These are phyloP conservation scores for Oostethus manadensis DNA, from an alignment of 2,113 vertebrate genomes.

Conservation along the genomic window DNA sequence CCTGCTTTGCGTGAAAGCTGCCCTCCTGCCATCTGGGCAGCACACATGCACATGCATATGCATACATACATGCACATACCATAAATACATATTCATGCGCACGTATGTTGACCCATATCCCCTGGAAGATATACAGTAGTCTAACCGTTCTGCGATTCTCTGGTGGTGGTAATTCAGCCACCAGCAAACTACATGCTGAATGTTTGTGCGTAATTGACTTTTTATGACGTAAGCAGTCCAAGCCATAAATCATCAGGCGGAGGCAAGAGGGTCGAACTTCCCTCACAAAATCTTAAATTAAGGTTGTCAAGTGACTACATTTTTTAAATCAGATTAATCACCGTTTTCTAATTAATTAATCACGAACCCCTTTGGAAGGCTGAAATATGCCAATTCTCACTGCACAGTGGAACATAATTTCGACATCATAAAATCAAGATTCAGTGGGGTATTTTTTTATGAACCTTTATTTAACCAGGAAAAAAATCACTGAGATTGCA, in stretches of 20 bases:
- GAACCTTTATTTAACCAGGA: too few species aligned
- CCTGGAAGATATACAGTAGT: constrained; percentile 32
- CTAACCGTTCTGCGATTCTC: neutral
- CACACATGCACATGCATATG: constrained; percentile 58
- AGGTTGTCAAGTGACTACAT: neutral
- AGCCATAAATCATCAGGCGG: neutral
- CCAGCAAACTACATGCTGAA: neutral
- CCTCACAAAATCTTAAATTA: constrained; percentile 35
- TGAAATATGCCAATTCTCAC: too few species aligned
- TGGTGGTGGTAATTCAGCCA: neutral
- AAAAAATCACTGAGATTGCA: too few species aligned
- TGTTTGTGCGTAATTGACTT: neutral
- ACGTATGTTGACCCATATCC: constrained; percentile 25
- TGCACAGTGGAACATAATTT: too few species aligned
- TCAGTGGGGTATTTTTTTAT: too few species aligned
- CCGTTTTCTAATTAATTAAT: too few species aligned
- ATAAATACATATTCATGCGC: constrained; percentile 52
- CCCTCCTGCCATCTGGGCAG: constrained; percentile 70
- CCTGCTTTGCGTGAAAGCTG: constrained; percentile 61
- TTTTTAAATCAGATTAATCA: constrained; percentile 8
- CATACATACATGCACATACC: constrained; percentile 51
- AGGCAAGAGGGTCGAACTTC: constrained; percentile 11
- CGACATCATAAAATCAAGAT: too few species aligned
- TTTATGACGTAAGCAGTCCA: neutral
- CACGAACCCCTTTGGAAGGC: too few species aligned